Base-by-base conservation (phyloP, 2,888 invertebrate genomes). In the Tupiocoris notatus region DNA sequence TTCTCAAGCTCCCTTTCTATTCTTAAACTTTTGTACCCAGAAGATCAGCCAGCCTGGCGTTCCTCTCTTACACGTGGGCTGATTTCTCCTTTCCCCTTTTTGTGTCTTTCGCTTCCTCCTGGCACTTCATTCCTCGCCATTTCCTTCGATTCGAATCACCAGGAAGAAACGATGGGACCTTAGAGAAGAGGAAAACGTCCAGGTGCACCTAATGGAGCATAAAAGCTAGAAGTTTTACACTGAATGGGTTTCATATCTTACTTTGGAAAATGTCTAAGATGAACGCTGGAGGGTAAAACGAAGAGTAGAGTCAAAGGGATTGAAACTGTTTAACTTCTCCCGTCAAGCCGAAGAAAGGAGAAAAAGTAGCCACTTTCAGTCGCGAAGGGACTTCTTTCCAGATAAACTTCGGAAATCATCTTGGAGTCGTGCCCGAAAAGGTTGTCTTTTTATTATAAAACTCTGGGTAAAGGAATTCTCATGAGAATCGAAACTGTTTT, bases 301-400 rank as follows among this genome's bases (percentile, higher is more conserved):
- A 39, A 12, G 39, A 39, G 12, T 39, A 7, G 23, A 25, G 39
- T 23, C 16, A 25, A 39, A 18, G 1, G 23, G 67, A 20, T 56
- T 56, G 67, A 57, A 67, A 67, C 57, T 67, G 67, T 67, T 67
- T 67, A 67, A 67, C 67, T 67, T 67, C 56, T 67, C 67, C 39
- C 39, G 22, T 56, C 67, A 18, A 39, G 56, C 56, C 9, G 21
- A n/a, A 21, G 56, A 18, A 1, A 16, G 17, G 65, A 24, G 20
- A 65, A 39, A 24, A 39, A 17, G 25, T 39, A 39, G 65, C 65
- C 25, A 65, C 39, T 39, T 65, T 7, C 39, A 39, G 39, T 39
- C 39, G 39, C 12, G 39, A 12, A 39, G 39, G 18, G 65, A 65
- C 65, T 12, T 65, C 54, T 65, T 65, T 24, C n/a, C 25, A 24